Conservation (phyloP, 2,797 vertebrate species). For the Mormyrus hasselquistii region DNA sequence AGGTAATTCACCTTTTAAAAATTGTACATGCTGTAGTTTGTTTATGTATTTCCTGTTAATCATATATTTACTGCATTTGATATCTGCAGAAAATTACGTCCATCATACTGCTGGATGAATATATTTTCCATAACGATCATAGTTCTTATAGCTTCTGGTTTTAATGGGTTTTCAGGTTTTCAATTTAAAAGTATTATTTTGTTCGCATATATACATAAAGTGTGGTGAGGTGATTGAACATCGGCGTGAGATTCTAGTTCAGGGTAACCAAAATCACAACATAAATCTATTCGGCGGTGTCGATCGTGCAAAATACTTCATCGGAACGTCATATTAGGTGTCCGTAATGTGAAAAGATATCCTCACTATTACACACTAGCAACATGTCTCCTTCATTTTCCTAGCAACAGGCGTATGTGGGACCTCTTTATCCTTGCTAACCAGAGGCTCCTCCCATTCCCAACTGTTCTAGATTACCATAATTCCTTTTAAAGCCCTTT, state of each 20-base stretch:
- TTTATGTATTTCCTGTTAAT: background rate
- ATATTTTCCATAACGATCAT: background rate
- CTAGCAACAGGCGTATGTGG: background rate
- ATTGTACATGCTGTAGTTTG: background rate
- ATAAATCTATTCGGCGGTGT: background rate
- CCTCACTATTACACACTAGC: background rate
- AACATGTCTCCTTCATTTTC: background rate
- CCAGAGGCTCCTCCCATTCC: background rate
- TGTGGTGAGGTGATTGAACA: background rate
- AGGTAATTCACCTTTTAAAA: background rate
- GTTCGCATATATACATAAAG: background rate
- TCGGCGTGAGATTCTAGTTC: background rate
- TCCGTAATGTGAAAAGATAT: background rate
- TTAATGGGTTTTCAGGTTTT: background rate
- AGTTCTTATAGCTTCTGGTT: background rate
- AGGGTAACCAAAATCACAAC: background rate
- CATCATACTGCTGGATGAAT: background rate
- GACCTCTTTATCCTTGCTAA: background rate
- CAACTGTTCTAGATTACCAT: conserved; percentile 6
- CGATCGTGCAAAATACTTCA: background rate
- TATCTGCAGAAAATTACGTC: background rate
- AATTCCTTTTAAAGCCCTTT: background rate
- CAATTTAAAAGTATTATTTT: background rate
- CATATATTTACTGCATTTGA: background rate
- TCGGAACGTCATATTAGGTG: background rate